phyloP scores from a whole-genome alignment of 2,888 invertebrate genomes.

The Mallateleia sp. region DNA sequence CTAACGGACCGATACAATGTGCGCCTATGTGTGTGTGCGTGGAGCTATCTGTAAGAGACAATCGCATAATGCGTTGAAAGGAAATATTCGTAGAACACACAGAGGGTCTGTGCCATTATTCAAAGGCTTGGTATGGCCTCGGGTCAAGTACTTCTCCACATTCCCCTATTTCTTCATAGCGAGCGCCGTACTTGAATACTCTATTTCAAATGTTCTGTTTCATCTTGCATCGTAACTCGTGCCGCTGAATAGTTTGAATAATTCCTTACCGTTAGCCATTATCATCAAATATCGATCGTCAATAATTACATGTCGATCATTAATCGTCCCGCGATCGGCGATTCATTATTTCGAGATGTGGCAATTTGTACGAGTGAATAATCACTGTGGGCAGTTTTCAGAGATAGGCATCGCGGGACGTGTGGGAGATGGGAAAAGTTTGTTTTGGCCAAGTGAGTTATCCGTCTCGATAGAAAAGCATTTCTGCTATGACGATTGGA shows the following conservation, averaged over 20 bases:
- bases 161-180: constrained; percentile 64
- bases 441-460: constrained; percentile 38
- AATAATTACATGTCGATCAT: constrained; percentile 52
- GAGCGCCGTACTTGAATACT: constrained; percentile 56
- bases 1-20: constrained; percentile 71
- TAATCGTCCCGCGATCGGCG: constrained; percentile 42
- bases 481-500: constrained; percentile 39
- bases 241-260: constrained; percentile 27
- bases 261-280: constrained; percentile 52
- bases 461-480: constrained; percentile 21
- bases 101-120: constrained; percentile 69
- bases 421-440: constrained; percentile 31
- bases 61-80: constrained; percentile 75
- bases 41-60: constrained; percentile 68
- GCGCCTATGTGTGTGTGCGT: constrained; percentile 27
- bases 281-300: constrained; percentile 47
- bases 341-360: constrained; percentile 46
- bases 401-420: constrained; percentile 44
- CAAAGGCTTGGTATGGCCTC: constrained; percentile 71
- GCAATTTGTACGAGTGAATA: constrained; percentile 50
- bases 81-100: constrained; percentile 73
- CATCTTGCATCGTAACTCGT: constrained; percentile 39
- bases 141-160: constrained; percentile 72
- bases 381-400: constrained; percentile 15
- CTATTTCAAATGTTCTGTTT: constrained; percentile 67